Conservation (phyloP, 2,797 vertebrate genomes). For the Aeoliscus strigatus region DNA sequence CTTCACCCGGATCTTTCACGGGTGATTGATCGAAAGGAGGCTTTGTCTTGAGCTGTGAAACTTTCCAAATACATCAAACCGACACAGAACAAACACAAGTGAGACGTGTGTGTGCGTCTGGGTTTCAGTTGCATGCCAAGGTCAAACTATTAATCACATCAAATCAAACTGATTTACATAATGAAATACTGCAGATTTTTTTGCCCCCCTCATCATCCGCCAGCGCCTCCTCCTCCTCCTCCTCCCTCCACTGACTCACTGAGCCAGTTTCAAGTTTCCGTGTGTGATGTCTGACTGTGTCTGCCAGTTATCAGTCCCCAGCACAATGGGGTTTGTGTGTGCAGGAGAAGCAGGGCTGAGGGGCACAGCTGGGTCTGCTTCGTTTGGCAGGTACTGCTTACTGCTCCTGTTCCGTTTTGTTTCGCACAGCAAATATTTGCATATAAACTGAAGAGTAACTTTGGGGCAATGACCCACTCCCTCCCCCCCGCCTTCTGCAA, state of each 20-base stretch:
- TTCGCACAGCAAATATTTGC: conserved; percentile 41
- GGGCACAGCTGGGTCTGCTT: conserved; percentile 42
- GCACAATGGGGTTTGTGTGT: conserved; percentile 20
- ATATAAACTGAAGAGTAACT: conserved; percentile 12
- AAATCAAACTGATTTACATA: conserved; percentile 57
- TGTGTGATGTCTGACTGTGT: conserved; percentile 26
- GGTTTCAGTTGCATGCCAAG: conserved; percentile 52
- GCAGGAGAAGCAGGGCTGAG: conserved; percentile 18
- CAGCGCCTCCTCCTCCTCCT: not conserved
- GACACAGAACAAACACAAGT: too few species aligned
- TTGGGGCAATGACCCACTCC: conserved; percentile 1
- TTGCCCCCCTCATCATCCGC: not conserved
- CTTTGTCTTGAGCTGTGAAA: conserved; percentile 25
- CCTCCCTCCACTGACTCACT: conserved; percentile 4
- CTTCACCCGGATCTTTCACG: conserved; percentile 30
- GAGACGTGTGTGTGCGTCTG: too few species aligned
- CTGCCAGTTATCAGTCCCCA: conserved; percentile 17
- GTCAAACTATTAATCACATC: conserved; percentile 62
- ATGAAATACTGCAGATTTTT: conserved; percentile 40
- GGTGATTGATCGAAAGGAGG: conserved; percentile 39
- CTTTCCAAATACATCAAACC: conserved; percentile 4
- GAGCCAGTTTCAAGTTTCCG: conserved; percentile 29
- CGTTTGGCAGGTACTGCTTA: conserved; percentile 37
- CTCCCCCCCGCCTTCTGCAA: conserved; percentile 1
- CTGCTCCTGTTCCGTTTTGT: conserved; percentile 31